Evolutionary conservation across 2,113 vertebrate species (phyloP).

Genomic region (Gasterosteus aculeatus): DNA sequence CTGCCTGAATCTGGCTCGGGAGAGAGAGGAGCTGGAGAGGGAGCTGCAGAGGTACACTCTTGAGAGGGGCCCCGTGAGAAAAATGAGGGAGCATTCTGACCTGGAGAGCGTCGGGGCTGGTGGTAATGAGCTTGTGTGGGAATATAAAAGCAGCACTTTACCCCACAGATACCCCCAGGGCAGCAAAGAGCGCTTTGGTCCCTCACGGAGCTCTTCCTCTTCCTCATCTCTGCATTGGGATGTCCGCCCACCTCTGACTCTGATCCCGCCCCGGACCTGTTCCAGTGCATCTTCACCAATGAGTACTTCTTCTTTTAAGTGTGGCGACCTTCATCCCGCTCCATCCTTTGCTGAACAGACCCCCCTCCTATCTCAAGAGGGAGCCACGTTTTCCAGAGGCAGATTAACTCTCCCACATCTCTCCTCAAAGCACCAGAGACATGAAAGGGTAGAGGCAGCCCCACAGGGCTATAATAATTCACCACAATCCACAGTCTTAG

Average conservation of each 20-base stretch:
- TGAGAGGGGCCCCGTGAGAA: constrained; percentile 40
- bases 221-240: constrained; percentile 69
- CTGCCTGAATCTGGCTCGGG: constrained; percentile 79
- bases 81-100: constrained; percentile 15
- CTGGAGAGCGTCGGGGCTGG: constrained; percentile 1
- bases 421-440: constrained; percentile 54
- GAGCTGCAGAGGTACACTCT: constrained; percentile 73
- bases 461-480: constrained; percentile 54
- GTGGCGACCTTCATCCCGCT: neutral
- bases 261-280: constrained; percentile 14
- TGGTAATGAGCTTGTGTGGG: constrained; percentile 45
- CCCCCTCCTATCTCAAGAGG: constrained; percentile 27
- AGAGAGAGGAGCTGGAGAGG: constrained; percentile 79
- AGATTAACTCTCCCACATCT: constrained; percentile 59
- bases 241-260: constrained; percentile 49
- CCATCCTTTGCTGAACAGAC: constrained; percentile 32
- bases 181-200: constrained; percentile 33
- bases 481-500: constrained; percentile 39
- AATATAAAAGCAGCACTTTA: constrained; percentile 59
- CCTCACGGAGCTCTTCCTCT: constrained; percentile 44
- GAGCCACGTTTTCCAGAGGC: constrained; percentile 32
- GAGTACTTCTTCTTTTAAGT: constrained; percentile 33
- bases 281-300: constrained; percentile 7
- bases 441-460: constrained; percentile 55
- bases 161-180: constrained; percentile 47